Evolutionary conservation across 1,140 invertebrate species (phyloP).

Genomic region (Phthorimaea operculella): DNA sequence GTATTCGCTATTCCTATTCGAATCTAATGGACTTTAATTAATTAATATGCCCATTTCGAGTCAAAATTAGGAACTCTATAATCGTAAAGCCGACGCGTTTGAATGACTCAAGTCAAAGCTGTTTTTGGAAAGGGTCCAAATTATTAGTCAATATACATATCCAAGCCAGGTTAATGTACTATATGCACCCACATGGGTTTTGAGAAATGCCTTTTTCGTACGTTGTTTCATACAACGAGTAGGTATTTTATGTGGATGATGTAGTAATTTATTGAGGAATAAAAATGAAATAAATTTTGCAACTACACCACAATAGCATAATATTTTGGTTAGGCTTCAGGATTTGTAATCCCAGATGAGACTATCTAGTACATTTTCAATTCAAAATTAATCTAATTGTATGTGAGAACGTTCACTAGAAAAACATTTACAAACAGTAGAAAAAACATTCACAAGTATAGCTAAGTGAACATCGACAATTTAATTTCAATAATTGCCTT

Average conservation of each 20-base stretch:
- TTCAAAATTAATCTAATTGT: no score
- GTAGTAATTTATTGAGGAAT: no score
- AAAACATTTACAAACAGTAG: no score
- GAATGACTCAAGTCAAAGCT: constrained; percentile 3
- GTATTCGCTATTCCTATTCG: no score
- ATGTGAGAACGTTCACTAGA: no score
- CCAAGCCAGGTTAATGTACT: constrained; percentile 31
- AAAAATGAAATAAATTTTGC: no score
- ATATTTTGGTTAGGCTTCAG: no score
- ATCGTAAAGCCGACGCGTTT: background rate
- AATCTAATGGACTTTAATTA: background rate
- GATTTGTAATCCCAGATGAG: no score
- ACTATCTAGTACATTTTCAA: no score
- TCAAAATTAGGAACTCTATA: background rate
- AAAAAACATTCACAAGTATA: background rate
- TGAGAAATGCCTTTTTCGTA: background rate
- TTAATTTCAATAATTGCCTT: background rate
- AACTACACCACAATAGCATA: no score
- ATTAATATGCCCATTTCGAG: background rate
- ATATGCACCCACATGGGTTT: constrained; percentile 26
- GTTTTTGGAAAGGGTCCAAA: constrained; percentile 35
- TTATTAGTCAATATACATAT: constrained; percentile 33
- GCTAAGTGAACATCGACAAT: background rate
- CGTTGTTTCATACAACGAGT: background rate
- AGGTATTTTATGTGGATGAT: no score